A percentile compares a stretch with the other conserved stretches of the same genome.
Conservation (phyloP, 2,888 invertebrate species). For the Eucera pruinosa region DNA sequence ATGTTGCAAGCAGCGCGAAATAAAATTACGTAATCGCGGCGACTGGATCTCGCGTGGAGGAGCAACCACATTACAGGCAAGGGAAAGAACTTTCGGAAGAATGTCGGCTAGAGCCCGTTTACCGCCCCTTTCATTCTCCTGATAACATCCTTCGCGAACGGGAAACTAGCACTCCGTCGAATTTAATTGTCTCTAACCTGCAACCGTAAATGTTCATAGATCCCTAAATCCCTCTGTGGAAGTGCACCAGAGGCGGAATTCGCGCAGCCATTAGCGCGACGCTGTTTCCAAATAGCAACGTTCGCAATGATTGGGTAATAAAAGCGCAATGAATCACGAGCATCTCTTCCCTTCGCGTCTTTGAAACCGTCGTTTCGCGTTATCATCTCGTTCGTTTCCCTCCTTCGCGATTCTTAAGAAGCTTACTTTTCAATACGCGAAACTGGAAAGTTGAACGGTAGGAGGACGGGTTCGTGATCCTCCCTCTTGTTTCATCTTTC, state of each 20-base stretch:
- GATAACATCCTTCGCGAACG: slow-evolving; percentile 31
- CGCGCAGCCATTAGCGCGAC: slow-evolving; percentile 11
- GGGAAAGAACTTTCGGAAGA: slow-evolving; percentile 36
- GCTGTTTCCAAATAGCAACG: slow-evolving; percentile 20
- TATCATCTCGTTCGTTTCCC: slow-evolving; percentile 22
- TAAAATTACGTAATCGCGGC: slow-evolving; percentile 49
- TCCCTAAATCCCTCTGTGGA: background rate
- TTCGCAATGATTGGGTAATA: slow-evolving; percentile 37
- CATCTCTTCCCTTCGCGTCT: slow-evolving; percentile 29
- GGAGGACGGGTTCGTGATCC: slow-evolving; percentile 65
- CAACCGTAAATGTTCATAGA: no score
- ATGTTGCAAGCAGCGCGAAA: slow-evolving; percentile 32
- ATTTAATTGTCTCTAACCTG: slow-evolving; percentile 41
- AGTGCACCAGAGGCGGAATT: slow-evolving; percentile 35
- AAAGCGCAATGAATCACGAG: slow-evolving; percentile 56
- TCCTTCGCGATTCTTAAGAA: slow-evolving; percentile 47
- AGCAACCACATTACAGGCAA: background rate
- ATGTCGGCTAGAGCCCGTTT: slow-evolving; percentile 19
- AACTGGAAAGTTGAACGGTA: slow-evolving; percentile 71
- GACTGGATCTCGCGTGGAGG: slow-evolving; percentile 15
- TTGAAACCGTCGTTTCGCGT: slow-evolving; percentile 3
- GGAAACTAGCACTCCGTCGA: slow-evolving; percentile 9
- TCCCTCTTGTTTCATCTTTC: slow-evolving; percentile 6
- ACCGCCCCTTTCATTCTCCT: slow-evolving; percentile 30
- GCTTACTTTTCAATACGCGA: slow-evolving; percentile 70